Base-by-base conservation (phyloP, 2,888 invertebrate genomes). In the Aphidius colemani region DNA sequence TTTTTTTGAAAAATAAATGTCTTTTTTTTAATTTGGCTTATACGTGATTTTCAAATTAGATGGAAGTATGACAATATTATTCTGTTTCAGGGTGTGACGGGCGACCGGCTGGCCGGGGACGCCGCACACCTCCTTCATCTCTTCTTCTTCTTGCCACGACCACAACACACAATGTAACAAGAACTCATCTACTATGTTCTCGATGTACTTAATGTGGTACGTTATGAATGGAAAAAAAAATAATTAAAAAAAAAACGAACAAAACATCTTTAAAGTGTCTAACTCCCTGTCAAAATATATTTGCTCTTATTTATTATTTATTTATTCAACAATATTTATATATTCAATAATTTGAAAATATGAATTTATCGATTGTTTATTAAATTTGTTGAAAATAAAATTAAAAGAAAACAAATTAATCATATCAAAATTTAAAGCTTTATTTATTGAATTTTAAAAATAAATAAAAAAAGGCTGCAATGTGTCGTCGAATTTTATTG, bases 91-190 rank as follows among this genome's bases (percentile, higher is more conserved):
- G 80, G 81, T 81, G 81, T 81, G 81, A 81, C 78, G 77, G 79
- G 81, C 81, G 80, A 81, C 81, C 81, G 80, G 81, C 80, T 81
- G 81, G 79, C 80, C 81, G 81, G 81, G 80, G 79, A 76, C 80
- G 80, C 79, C 81, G 80, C 81, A 81, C 81, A 81, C 81, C 81
- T 81, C 80, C 81, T 80, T 75, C 78, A 77, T 70, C 76, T 75
- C 75, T 76, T 78, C 78, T 78, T 79, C 79, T 78, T 79, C 79
- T 80, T 80, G 78, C 79, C 77, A 77, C 77, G 78, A 78, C 78
- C 77, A 75, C 79, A 79, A 78, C 78, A 78, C 79, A 78, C 79
- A 77, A 80, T 81, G 80, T 81, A 78, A 80, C 72, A 71, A 70
- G 69, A 67, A 70, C 69, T 69, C 68, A 66, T 65, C 70, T 67